Percentiles rank a stretch among this genome's conserved stretches.
phyloP scores from a whole-genome alignment of 2,113 vertebrate species.

The Channa maculata region DNA sequence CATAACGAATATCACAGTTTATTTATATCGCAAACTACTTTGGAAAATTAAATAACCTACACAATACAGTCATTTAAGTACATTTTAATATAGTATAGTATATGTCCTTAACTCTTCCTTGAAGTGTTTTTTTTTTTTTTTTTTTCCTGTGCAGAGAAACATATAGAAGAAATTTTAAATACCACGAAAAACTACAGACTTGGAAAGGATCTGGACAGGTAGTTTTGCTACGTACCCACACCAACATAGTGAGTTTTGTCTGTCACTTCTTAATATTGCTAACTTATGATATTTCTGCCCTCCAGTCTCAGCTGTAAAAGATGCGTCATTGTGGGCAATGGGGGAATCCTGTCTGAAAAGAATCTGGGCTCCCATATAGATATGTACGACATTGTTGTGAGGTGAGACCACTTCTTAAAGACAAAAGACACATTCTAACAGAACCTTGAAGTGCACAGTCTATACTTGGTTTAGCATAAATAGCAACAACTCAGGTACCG shows the following conservation, averaged over 20 bases:
- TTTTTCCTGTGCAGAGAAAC: slow-evolving; percentile 85
- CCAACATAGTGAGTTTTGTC: not conserved
- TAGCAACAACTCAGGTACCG: not conserved
- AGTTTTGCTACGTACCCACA: slow-evolving; percentile 25
- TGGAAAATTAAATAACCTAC: not conserved
- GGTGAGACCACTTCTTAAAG: slow-evolving; percentile 83
- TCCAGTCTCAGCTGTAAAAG: slow-evolving; percentile 91
- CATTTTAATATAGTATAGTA: not conserved
- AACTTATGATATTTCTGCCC: slow-evolving; percentile 15
- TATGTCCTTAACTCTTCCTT: not conserved
- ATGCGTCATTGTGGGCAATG: slow-evolving; percentile 96
- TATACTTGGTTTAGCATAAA: not conserved
- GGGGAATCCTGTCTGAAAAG: slow-evolving; percentile 96
- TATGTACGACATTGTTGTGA: slow-evolving; percentile 93
- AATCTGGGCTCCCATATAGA: slow-evolving; percentile 95
- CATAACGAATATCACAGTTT: not conserved
- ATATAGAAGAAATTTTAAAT: slow-evolving; percentile 93
- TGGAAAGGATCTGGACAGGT: slow-evolving; percentile 92
- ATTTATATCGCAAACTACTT: not conserved
- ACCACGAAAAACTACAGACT: slow-evolving; percentile 92
- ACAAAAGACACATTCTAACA: not conserved
- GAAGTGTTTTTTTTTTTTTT: not conserved
- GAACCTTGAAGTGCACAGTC: not conserved
- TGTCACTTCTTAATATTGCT: not conserved
- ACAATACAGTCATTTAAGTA: not conserved